Evolutionary conservation across 2,113 vertebrate genomes (phyloP).

Genomic region (Polypterus senegalus): DNA sequence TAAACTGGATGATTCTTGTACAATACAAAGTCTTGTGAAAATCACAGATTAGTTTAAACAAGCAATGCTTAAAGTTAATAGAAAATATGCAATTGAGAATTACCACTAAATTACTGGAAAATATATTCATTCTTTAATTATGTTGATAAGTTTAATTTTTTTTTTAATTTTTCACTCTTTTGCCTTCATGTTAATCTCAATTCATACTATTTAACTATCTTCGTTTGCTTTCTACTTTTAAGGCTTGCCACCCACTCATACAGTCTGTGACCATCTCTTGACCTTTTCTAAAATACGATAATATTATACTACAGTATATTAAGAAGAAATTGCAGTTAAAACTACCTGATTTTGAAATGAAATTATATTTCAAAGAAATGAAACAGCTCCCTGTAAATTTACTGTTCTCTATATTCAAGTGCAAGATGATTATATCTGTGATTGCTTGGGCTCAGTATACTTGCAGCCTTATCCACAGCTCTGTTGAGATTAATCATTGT

Average conservation of each 20-base stretch:
- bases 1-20: too few relatives aligned
- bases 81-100: too few relatives aligned
- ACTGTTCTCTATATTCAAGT: constrained; percentile 39
- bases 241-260: not conserved
- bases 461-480: constrained; percentile 57
- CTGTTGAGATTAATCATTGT: constrained; percentile 78
- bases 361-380: constrained; percentile 65
- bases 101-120: too few relatives aligned
- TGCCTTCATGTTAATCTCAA: too few relatives aligned
- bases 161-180: too few relatives aligned
- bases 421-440: constrained; percentile 56
- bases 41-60: too few relatives aligned
- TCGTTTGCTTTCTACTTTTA: too few relatives aligned
- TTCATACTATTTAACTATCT: too few relatives aligned
- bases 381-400: constrained; percentile 43
- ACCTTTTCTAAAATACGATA: constrained; percentile 42
- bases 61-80: too few relatives aligned
- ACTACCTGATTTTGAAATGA: constrained; percentile 71
- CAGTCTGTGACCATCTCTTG: constrained; percentile 40
- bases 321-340: constrained; percentile 38
- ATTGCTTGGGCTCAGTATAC: constrained; percentile 61
- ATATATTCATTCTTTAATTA: too few relatives aligned
- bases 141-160: too few relatives aligned
- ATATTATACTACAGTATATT: constrained; percentile 61
- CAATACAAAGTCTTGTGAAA: too few relatives aligned